These are phyloP conservation scores for Craseonycteris thonglongyai DNA, from an alignment of 2,113 vertebrate genomes.

Conservation along the genomic window DNA sequence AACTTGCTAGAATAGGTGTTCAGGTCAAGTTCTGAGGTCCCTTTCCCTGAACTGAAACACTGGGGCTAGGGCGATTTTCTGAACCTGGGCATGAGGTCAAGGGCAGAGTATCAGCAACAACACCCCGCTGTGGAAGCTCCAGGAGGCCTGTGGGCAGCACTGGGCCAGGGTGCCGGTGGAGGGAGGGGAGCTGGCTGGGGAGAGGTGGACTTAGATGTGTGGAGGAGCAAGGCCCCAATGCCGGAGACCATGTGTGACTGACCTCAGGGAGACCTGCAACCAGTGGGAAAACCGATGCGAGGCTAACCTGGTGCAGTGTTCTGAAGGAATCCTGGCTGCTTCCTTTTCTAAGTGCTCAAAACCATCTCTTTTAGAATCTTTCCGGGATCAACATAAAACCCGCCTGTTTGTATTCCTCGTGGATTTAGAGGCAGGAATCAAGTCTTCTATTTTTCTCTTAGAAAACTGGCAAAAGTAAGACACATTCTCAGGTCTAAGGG, in stretches of 20 bases:
- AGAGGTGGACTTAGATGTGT: no score
- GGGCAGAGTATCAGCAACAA: neutral
- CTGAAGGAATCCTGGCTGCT: neutral
- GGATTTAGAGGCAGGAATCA: neutral
- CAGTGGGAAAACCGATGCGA: neutral
- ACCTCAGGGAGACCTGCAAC: neutral
- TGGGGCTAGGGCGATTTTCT: neutral
- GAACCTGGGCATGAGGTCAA: neutral
- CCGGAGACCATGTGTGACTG: neutral
- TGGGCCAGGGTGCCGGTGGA: neutral
- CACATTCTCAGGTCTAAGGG: neutral
- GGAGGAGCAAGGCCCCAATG: neutral
- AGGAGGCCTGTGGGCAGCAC: neutral
- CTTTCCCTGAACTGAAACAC: neutral
- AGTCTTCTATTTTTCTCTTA: neutral
- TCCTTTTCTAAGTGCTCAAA: neutral
- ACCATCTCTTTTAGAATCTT: neutral
- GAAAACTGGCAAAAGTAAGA: neutral
- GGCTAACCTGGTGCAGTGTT: neutral
- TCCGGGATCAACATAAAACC: neutral
- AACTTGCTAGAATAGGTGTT: neutral
- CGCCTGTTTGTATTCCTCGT: neutral
- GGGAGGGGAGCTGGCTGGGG: no score
- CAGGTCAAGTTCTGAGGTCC: neutral
- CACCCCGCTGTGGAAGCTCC: fast-evolving